Percentiles rank a stretch among this genome's conserved stretches.
Evolutionary conservation across 2,888 invertebrate genomes (phyloP).

Genomic region (Chrysotoxum bicinctum): DNA sequence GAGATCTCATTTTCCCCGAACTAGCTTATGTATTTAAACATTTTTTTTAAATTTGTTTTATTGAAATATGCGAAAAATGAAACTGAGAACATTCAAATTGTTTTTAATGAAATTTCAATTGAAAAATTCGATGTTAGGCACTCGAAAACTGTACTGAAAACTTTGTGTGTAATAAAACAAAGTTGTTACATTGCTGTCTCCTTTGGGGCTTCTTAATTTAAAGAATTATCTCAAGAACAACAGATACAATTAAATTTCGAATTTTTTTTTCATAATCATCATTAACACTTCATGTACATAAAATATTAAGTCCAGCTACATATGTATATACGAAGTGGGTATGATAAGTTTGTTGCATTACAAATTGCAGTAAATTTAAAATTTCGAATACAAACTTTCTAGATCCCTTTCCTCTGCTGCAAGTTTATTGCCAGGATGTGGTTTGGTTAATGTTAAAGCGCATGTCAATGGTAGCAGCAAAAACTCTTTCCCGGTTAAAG

Average conservation of each 20-base stretch:
- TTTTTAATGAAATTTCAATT: too few species aligned
- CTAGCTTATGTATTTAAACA: too few species aligned
- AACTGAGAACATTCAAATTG: too few species aligned
- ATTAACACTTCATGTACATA: background rate
- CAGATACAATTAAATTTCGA: background rate
- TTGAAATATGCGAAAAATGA: too few species aligned
- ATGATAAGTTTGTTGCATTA: background rate
- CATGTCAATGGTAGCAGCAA: background rate
- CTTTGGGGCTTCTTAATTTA: too few species aligned
- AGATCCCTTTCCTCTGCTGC: background rate
- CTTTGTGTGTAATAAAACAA: too few species aligned
- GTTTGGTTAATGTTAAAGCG: background rate
- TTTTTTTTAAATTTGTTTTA: too few species aligned
- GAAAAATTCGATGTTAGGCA: too few species aligned
- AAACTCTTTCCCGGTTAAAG: constrained; percentile 5
- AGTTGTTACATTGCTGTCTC: too few species aligned
- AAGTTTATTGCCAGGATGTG: constrained; percentile 2
- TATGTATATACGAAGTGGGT: background rate
- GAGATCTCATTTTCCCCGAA: too few species aligned
- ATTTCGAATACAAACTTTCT: background rate
- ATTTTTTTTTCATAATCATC: background rate
- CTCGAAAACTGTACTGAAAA: too few species aligned
- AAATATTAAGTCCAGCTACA: background rate
- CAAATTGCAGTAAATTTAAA: background rate
- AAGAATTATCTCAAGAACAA: too few species aligned